These are phyloP conservation scores for Gymnothorax javanicus DNA, from an alignment of 2,797 vertebrate genomes.

Conservation along the genomic window DNA sequence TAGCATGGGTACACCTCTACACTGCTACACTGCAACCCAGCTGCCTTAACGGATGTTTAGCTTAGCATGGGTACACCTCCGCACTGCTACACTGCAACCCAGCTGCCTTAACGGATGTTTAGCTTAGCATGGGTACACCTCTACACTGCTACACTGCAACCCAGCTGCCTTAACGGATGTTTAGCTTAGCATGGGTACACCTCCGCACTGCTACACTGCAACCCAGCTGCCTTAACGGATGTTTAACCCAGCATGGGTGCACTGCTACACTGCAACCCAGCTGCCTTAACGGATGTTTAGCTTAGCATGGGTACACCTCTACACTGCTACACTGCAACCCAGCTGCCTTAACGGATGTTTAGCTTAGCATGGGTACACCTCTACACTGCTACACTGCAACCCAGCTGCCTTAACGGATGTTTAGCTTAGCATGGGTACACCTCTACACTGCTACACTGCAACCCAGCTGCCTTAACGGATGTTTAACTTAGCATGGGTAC, in stretches of 20 bases:
- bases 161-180: neutral
- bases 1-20: neutral
- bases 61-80: neutral
- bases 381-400: constrained; percentile 45
- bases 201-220: constrained; percentile 14
- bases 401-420: no score
- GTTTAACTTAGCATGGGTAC: no score
- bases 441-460: no score
- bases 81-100: neutral
- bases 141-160: neutral
- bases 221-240: no score
- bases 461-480: no score
- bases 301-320: neutral
- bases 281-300: constrained; percentile 39
- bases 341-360: neutral
- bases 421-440: no score
- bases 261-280: no score
- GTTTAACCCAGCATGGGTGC: neutral
- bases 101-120: no score
- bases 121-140: neutral
- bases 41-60: no score
- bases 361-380: constrained; percentile 38
- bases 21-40: neutral
- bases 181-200: constrained; percentile 36
- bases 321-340: neutral